Percentiles rank a stretch among this genome's conserved stretches.
These are phyloP conservation scores for Coremacera marginata DNA, from an alignment of 2,888 invertebrate species.

Conservation along the genomic window DNA sequence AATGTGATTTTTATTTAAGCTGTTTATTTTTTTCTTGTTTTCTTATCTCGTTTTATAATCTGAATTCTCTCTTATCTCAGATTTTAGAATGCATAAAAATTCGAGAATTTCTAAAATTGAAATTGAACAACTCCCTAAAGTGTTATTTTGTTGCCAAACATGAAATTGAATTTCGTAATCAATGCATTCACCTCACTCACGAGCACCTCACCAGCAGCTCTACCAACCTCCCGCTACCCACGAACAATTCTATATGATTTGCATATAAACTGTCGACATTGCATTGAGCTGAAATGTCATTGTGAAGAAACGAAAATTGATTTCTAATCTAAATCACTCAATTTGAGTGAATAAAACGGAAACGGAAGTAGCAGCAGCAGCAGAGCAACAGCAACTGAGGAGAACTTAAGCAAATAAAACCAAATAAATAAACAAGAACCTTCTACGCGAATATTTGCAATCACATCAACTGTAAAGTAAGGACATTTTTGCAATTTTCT, in stretches of 20 bases:
- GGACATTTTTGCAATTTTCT: no score
- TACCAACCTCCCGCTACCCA: background rate
- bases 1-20: no score
- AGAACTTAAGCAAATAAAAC: conserved; percentile 6
- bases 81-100: background rate
- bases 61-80: background rate
- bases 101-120: conserved; percentile 18
- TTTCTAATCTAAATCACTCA: conserved; percentile 38
- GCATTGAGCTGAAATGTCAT: conserved; percentile 14
- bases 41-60: no score
- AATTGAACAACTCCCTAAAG: conserved; percentile 25
- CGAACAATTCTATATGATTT: conserved; percentile 11
- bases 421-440: background rate
- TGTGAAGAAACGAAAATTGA: conserved; percentile 33
- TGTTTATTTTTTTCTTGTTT: no score
- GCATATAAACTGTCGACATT: conserved; percentile 29
- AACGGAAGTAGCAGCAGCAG: conserved; percentile 7
- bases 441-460: conserved; percentile 4
- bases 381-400: background rate
- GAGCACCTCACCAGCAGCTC: background rate
- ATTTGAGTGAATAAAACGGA: conserved; percentile 38
- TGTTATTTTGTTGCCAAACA: conserved; percentile 34
- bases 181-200: background rate
- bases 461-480: conserved; percentile 14
- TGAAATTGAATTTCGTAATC: conserved; percentile 32